Evolutionary conservation across 2,797 vertebrate species (phyloP), one percentile per base, ranked within the genome.

Genomic region (Neosalanx taihuensis): DNA sequence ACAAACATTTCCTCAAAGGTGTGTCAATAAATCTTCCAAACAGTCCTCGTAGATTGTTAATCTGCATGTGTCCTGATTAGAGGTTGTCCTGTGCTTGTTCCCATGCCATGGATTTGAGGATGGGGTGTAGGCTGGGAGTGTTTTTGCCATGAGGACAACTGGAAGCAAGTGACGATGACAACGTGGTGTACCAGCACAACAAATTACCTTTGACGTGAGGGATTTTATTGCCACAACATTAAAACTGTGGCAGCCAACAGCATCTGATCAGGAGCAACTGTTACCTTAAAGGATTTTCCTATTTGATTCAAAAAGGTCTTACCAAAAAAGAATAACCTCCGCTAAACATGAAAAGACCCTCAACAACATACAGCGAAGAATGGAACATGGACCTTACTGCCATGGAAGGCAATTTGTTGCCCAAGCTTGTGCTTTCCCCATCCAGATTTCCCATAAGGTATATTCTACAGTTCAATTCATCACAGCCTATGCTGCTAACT

Each of bases 41-140:
- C 76, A 82, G 79, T 93, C 91, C 92, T 91, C 86, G 82, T 89
- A 85, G 92, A 93, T 93, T 84, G 92, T 93, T 94, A 94, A 94
- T 93, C 92, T 93, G 91, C 92, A 84, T 94, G 92, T 93, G 92
- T 91, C 93, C 93, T 93, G 92, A 94, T 93, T 92, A 91, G 90
- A 93, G 64, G 89, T 90, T 86, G 88, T 68, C 82, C 26, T 91
- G 35, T 67, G 88, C 91, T 92, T 90, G 91, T 91, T 89, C 89
- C 88, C 6, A 82, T 88, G 82, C 86, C 84, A 83, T 81, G 89
- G 88, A 88, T 80, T 85, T 83, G 88, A 82, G 81, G 83, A 92
- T 88, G 89, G 88, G 88, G 92, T 85, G 93, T 88, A 92, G 85
- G 93, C 90, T 90, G 91, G 83, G 83, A 58, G 61, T 30, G 86